phyloP scores from a whole-genome alignment of 1,140 invertebrate species.

The Ectropis grisescens region DNA sequence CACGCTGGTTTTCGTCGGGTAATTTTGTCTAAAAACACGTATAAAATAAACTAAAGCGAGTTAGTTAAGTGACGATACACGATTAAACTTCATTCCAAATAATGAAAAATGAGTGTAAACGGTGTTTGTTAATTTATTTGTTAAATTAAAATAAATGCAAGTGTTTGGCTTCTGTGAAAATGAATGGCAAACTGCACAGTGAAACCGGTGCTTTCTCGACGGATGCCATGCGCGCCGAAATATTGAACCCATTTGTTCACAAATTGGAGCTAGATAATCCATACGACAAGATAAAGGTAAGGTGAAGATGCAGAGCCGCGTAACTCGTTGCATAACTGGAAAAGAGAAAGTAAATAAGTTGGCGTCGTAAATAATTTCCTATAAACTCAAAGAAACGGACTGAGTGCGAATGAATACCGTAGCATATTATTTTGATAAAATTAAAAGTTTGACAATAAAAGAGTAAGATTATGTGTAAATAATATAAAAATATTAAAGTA shows the following conservation, averaged over 20 bases:
- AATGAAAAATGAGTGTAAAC: constrained; percentile 16
- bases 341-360: constrained; percentile 9
- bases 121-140: constrained; percentile 18
- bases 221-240: constrained; percentile 67
- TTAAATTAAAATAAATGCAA: constrained; percentile 20
- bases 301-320: too few relatives aligned
- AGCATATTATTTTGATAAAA: too few relatives aligned
- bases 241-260: constrained; percentile 87
- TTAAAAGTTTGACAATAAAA: too few relatives aligned
- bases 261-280: constrained; percentile 85
- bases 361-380: too few relatives aligned
- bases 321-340: constrained; percentile 6
- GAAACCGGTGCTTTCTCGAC: constrained; percentile 62
- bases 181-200: constrained; percentile 67
- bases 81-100: constrained; percentile 2
- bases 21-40: constrained; percentile 22
- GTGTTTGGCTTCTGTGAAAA: constrained; percentile 40
- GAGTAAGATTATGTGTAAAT: too few relatives aligned
- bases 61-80: constrained; percentile 17
- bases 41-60: constrained; percentile 13
- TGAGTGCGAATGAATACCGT: too few relatives aligned
- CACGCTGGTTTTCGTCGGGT: constrained; percentile 1
- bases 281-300: constrained; percentile 89
- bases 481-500: too few relatives aligned
- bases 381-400: too few relatives aligned